A percentile compares a stretch with the other conserved stretches of the same genome.
These are phyloP conservation scores for Anguilla japonica DNA, from an alignment of 2,113 vertebrate species.

Conservation along the genomic window DNA sequence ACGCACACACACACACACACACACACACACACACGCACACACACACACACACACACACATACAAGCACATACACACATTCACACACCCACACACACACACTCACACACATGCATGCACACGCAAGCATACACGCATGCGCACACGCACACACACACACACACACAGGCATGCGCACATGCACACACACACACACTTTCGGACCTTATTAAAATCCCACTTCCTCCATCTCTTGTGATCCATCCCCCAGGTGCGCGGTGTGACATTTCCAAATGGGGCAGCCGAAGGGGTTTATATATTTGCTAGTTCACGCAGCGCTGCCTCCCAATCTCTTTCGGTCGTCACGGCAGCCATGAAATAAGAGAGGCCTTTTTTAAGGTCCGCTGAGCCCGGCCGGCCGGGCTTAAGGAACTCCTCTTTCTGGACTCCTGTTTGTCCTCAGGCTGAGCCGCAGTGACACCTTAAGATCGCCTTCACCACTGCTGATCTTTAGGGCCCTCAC, in stretches of 20 bases:
- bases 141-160: too few species aligned
- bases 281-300: constrained; percentile 26
- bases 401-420: constrained; percentile 16
- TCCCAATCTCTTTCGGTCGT: constrained; percentile 23
- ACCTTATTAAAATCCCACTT: constrained; percentile 35
- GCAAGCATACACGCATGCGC: too few species aligned
- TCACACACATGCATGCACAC: too few species aligned
- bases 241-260: constrained; percentile 30
- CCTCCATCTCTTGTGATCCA: constrained; percentile 8
- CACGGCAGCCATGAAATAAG: constrained; percentile 14
- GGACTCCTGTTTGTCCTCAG: not conserved
- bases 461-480: not conserved
- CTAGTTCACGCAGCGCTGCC: constrained; percentile 18
- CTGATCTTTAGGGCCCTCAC: not conserved
- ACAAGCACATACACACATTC: too few species aligned
- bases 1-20: not conserved
- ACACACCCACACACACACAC: too few species aligned
- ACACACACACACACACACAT: not conserved
- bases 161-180: not conserved
- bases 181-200: constrained; percentile 14
- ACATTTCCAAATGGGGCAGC: constrained; percentile 30
- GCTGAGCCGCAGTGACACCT: constrained; percentile 13
- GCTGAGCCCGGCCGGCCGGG: not conserved
- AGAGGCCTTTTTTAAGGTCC: not conserved
- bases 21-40: too few species aligned